These are phyloP conservation scores for Caenorhabditis brenneri DNA, from an alignment of 1,140 invertebrate species.

Conservation along the genomic window DNA sequence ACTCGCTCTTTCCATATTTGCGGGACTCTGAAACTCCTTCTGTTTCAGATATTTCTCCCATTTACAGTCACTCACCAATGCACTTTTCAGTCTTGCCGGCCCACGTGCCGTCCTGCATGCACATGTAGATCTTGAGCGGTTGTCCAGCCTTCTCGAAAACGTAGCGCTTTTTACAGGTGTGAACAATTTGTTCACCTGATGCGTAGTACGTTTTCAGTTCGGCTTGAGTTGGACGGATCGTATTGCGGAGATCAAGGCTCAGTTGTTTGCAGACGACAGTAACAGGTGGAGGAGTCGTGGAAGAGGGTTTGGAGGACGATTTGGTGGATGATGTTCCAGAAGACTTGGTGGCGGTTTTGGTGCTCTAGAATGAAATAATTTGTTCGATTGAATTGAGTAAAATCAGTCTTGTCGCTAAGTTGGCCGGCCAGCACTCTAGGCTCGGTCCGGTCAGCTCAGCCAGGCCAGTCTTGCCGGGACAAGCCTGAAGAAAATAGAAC, in stretches of 20 bases:
- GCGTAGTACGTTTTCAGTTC: not conserved
- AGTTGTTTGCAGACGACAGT: not conserved
- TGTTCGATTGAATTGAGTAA: no score
- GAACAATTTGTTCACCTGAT: not conserved
- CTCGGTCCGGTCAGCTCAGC: no score
- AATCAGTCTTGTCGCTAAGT: no score
- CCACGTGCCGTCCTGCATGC: not conserved
- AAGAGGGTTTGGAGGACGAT: no score
- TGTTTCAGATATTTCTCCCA: not conserved
- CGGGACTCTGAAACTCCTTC: not conserved
- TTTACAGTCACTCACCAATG: not conserved
- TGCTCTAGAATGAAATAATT: not conserved
- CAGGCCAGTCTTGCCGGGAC: no score
- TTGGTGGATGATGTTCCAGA: no score
- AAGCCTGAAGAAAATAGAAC: no score
- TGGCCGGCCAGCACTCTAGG: no score
- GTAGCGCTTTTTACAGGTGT: not conserved
- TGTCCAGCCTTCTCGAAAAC: not conserved
- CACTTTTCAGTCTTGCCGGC: not conserved
- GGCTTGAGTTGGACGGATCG: not conserved
- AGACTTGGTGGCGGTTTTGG: not conserved
- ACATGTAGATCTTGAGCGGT: not conserved
- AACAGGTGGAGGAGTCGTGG: not conserved
- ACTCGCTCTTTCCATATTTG: no score
- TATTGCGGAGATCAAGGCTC: not conserved